Conservation (phyloP, 2,113 vertebrate genomes). For the human (Homo sapiens) region DNA sequence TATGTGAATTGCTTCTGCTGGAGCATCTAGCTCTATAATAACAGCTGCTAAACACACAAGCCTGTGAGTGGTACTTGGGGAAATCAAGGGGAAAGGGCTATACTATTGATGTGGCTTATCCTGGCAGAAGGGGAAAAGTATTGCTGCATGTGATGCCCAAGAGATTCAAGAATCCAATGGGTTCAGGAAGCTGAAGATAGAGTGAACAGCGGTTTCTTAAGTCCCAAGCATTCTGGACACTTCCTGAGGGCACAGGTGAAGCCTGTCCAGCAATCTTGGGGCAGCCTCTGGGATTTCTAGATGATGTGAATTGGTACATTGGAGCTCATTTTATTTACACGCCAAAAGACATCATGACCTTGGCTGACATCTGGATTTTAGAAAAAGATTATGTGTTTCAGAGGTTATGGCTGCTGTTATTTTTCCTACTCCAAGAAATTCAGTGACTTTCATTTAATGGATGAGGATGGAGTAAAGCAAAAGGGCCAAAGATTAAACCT, state of each 20-base stretch:
- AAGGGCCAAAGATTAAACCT: neutral
- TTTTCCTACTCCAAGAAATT: slow-evolving; percentile 20
- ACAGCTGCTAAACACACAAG: neutral
- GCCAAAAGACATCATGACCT: neutral
- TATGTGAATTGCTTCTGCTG: neutral
- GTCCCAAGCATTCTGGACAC: neutral
- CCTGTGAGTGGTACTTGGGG: neutral
- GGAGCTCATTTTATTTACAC: slow-evolving; percentile 11
- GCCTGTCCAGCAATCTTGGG: neutral
- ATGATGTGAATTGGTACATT: neutral
- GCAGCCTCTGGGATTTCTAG: neutral
- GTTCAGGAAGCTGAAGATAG: neutral
- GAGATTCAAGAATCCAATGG: neutral
- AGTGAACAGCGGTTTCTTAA: neutral
- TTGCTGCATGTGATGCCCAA: neutral
- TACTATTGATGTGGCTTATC: neutral
- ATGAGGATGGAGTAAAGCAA: neutral
- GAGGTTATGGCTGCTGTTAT: neutral
- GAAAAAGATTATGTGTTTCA: neutral
- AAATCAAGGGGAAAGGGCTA: neutral
- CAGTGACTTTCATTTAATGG: neutral
- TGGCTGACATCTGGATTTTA: neutral
- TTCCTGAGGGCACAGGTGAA: neutral
- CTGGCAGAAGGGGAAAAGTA: neutral
- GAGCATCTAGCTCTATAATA: neutral